Base-by-base conservation (phyloP, 92 coral and sea anemone species). In the Porites divaricata region DNA sequence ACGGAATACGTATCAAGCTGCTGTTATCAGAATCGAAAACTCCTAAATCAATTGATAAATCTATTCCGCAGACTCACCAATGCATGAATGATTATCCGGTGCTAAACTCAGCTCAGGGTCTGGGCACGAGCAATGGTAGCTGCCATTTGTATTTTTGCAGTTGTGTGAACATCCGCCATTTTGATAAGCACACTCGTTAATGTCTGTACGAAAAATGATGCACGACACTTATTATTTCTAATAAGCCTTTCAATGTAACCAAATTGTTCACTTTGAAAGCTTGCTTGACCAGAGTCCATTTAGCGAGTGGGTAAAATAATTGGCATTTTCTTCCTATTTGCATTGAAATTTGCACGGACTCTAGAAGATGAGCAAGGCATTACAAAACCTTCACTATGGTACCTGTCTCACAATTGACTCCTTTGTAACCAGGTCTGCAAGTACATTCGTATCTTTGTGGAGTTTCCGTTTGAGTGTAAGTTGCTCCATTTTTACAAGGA, bases 161-260 rank as follows among this genome's bases (percentile, higher is more conserved):
- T 81, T 57, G 52, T 81, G 85, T 23, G 85, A 69, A 56, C 85
- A 81, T 15, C 85, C 78, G 41, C 85, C 85, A 59, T 81, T 81
- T 20, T 70, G 12, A 21, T 48, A 20, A 1, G n/a, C n/a, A 25
- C 85, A 81, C 59, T 81, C 85, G 24, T 81, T 81, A 20, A 81
- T 14, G 25, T 81, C 78, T 81, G 20, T 54, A 11, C 16, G 12
- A 54, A 54, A 51, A 54, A 54, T 11, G 59, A 54, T 2, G 14
- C 59, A 54, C 16, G 59, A 11, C 14, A 54, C 14, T 11, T 54
- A 54, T 53, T 11, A 53, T 53, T 53, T 53, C 45, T 53, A 53
- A 11, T 54, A 11, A 11, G 12, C 10, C 16, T 0, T 54, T 6
- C 16, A 11, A 54, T 15, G 12, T 54, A 0, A 51, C 56, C 56